Evolutionary conservation across 2,888 invertebrate genomes (phyloP).

Genomic region (Nemurella pictetii): DNA sequence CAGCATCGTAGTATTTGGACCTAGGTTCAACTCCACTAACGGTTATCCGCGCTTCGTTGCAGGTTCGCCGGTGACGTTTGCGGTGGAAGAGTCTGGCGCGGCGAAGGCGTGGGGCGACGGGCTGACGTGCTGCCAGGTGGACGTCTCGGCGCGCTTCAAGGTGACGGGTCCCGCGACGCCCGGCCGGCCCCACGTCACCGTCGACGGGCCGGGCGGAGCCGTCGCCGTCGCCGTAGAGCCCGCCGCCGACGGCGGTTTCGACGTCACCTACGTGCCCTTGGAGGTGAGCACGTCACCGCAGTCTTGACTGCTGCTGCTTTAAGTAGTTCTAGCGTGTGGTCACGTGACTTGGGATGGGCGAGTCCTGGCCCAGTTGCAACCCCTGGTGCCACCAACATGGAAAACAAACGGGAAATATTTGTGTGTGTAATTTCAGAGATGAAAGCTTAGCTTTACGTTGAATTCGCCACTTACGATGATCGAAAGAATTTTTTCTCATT

Average conservation of each 20-base stretch:
- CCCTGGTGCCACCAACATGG: too few species aligned
- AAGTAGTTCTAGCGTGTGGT: too few species aligned
- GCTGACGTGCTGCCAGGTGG: slow-evolving; percentile 56
- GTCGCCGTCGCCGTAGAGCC: slow-evolving; percentile 56
- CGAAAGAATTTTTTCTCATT: too few species aligned
- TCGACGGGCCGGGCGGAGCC: slow-evolving; percentile 65
- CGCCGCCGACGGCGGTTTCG: slow-evolving; percentile 70
- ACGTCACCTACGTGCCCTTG: slow-evolving; percentile 86
- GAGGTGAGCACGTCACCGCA: slow-evolving; percentile 53
- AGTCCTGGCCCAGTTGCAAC: too few species aligned
- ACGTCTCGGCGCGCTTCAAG: slow-evolving; percentile 58
- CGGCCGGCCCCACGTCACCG: slow-evolving; percentile 53
- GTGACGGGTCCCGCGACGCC: slow-evolving; percentile 50
- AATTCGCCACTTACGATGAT: too few species aligned
- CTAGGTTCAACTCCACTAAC: too few species aligned
- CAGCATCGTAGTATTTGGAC: too few species aligned
- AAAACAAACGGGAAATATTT: too few species aligned
- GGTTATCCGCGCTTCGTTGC: background rate
- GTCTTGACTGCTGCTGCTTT: too few species aligned
- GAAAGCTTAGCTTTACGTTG: too few species aligned
- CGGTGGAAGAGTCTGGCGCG: slow-evolving; percentile 61
- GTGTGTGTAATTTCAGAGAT: too few species aligned
- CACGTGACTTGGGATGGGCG: too few species aligned
- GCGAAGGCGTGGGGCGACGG: slow-evolving; percentile 65
- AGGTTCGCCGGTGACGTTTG: slow-evolving; percentile 58